Evolutionary conservation across 37 sponge, comb jelly and placozoan genomes (phyloP).

Genomic region (Aphrocallistes beatrix): DNA sequence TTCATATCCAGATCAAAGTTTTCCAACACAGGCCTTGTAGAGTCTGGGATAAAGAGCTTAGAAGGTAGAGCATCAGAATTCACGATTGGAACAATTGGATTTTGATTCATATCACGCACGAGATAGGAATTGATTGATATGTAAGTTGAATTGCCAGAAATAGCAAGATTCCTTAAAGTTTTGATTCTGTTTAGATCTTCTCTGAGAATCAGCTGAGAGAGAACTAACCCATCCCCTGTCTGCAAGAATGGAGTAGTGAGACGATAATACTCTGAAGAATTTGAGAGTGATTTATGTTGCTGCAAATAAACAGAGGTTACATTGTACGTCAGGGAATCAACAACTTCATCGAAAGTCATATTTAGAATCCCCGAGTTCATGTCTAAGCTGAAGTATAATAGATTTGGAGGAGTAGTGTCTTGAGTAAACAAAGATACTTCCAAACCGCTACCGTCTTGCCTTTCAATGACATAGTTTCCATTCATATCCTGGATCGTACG

Average conservation of each 20-base stretch:
- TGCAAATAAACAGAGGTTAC: slow-evolving; percentile 40
- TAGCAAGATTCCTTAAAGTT: slow-evolving; percentile 50
- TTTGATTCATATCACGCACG: slow-evolving; percentile 52
- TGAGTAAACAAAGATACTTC: slow-evolving; percentile 26
- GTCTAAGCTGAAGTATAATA: slow-evolving; percentile 55
- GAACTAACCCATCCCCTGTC: background rate
- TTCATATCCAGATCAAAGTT: slow-evolving; percentile 18
- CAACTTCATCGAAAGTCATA: slow-evolving; percentile 78
- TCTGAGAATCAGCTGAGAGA: background rate
- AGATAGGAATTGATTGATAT: slow-evolving; percentile 6
- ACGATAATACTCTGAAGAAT: slow-evolving; percentile 30
- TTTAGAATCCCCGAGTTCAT: slow-evolving; percentile 44
- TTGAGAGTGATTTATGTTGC: background rate
- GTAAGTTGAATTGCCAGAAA: slow-evolving; percentile 36
- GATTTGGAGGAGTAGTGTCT: slow-evolving; percentile 52
- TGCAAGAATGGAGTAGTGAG: slow-evolving; percentile 31
- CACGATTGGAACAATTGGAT: slow-evolving; percentile 35
- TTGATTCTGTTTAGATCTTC: slow-evolving; percentile 69
- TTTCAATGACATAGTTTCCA: slow-evolving; percentile 34
- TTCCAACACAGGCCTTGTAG: slow-evolving; percentile 16
- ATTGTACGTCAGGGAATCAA: slow-evolving; percentile 43
- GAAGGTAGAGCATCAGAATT: slow-evolving; percentile 8
- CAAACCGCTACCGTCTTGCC: slow-evolving; percentile 22
- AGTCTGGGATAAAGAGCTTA: background rate
- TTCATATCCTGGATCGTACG: slow-evolving; percentile 50